Percentiles rank a stretch among this genome's conserved stretches.
Evolutionary conservation across 2,797 vertebrate species (phyloP).

Genomic region (Anguilla obscura): DNA sequence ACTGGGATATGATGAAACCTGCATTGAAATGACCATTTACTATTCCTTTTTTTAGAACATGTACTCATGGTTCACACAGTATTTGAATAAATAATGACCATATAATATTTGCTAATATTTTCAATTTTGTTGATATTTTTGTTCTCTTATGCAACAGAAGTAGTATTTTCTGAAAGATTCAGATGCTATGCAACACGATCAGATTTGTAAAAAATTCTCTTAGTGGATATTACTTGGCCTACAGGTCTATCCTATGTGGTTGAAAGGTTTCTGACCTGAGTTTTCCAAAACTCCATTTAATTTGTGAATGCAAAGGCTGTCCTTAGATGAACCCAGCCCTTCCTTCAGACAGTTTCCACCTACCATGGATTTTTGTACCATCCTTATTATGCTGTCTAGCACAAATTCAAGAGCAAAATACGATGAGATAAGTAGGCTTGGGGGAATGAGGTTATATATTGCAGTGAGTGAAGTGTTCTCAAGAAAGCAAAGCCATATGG

Average conservation of each 20-base stretch:
- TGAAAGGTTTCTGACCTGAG: neutral
- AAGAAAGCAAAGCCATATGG: neutral
- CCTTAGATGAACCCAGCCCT: neutral
- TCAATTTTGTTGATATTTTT: neutral
- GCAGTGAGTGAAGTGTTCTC: neutral
- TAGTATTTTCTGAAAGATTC: too few species aligned
- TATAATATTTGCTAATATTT: neutral
- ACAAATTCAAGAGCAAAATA: constrained; percentile 31
- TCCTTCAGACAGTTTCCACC: too few species aligned
- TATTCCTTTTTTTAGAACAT: neutral
- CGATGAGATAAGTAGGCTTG: neutral
- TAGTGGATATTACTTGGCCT: too few species aligned
- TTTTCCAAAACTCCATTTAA: neutral
- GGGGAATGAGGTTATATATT: neutral
- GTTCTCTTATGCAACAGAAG: neutral
- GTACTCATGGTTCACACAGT: neutral
- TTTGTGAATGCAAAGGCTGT: neutral
- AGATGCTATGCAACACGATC: too few species aligned
- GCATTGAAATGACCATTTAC: neutral
- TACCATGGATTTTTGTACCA: neutral
- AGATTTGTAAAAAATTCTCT: too few species aligned
- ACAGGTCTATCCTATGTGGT: neutral
- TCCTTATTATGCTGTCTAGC: constrained; percentile 31
- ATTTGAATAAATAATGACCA: neutral
- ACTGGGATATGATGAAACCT: neutral